Evolutionary conservation across 2,113 vertebrate genomes (phyloP), one percentile per base, ranked within the genome.

Genomic region (Enhydra lutris): DNA sequence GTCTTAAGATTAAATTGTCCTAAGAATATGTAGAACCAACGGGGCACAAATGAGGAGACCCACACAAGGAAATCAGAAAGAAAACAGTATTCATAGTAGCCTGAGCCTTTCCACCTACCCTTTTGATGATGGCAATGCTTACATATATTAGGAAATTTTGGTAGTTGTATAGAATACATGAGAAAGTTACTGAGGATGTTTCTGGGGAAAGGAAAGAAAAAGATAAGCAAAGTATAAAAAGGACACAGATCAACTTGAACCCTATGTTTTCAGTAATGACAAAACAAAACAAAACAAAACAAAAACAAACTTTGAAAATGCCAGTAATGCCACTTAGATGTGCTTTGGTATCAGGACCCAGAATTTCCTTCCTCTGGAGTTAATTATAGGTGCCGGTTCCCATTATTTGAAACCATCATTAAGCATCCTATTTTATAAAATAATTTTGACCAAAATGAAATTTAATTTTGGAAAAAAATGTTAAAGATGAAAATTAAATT

Each of bases 401-500:
- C 34, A 12, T 39, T 59, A 78, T 73, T 74, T 91, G 91, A 78
- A 83, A 89, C 52, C 83, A 52, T 34, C 52, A 17, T 42, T 83
- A 94, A 93, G 67, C 31, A 81, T 82, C 88, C 91, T 96, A 24
- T 97, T 97, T 74, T 29, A 17, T 69, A 96, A 97, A 87, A 93
- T 86, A 36, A 55, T 90, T 79, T 84, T 78, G 80, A 34, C 39
- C 81, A 95, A 96, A 86, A 86, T 24, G 24, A 94, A 97, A 81
- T 21, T 94, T 96, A 63, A 93, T 91, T 97, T 73, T 82, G 76
- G 39, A 9, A 93, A 88, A 96, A 76, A 97, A 88, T 26, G 67
- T 83, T 55, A 42, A 78, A 89, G 15, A 89, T 71, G 91, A 91
- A 83, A 97, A 97, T 86, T 63, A 96, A 97, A 94, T 94, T 89